phyloP scores from a whole-genome alignment of 2,888 invertebrate genomes.

The Drosophila peninsularis region DNA sequence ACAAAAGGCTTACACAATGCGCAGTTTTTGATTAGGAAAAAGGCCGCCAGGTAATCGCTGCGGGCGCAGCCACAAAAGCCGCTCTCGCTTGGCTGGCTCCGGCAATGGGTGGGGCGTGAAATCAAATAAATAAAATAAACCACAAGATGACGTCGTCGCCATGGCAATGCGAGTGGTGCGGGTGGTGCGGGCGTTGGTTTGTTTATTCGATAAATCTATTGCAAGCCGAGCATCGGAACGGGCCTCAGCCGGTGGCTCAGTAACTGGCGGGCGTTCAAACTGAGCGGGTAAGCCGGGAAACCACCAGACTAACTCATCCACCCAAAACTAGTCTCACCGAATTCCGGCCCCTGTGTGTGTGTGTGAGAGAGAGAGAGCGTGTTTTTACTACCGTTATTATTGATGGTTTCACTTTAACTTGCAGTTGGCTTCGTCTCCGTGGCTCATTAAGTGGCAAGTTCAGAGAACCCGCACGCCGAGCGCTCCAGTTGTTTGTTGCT shows the following conservation, averaged over 20 bases:
- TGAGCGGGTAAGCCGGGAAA: constrained; percentile 65
- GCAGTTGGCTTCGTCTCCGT: constrained; percentile 58
- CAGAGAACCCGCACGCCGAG: constrained; percentile 28
- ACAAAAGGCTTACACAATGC: constrained; percentile 65
- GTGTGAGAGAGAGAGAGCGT: constrained; percentile 9
- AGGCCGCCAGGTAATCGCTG: constrained; percentile 69
- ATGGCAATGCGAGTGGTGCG: constrained; percentile 59
- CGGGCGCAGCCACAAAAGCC: constrained; percentile 69
- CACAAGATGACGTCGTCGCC: constrained; percentile 77
- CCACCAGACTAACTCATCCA: constrained; percentile 4
- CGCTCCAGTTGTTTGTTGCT: constrained; percentile 56
- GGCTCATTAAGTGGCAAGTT: constrained; percentile 63
- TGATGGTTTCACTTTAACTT: constrained; percentile 77
- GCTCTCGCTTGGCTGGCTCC: constrained; percentile 35
- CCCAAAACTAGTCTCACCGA: constrained; percentile 3
- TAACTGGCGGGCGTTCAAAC: constrained; percentile 66
- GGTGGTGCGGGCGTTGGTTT: constrained; percentile 45
- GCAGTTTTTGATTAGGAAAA: constrained; percentile 71
- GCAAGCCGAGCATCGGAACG: constrained; percentile 54
- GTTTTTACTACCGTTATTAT: constrained; percentile 60
- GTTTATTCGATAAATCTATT: constrained; percentile 79
- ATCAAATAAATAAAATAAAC: constrained; percentile 77
- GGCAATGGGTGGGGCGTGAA: constrained; percentile 53
- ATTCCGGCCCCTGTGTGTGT: constrained; percentile 2
- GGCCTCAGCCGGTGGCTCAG: constrained; percentile 54